phyloP scores from a whole-genome alignment of 2,797 vertebrate species.

The Myotis pilosus region DNA sequence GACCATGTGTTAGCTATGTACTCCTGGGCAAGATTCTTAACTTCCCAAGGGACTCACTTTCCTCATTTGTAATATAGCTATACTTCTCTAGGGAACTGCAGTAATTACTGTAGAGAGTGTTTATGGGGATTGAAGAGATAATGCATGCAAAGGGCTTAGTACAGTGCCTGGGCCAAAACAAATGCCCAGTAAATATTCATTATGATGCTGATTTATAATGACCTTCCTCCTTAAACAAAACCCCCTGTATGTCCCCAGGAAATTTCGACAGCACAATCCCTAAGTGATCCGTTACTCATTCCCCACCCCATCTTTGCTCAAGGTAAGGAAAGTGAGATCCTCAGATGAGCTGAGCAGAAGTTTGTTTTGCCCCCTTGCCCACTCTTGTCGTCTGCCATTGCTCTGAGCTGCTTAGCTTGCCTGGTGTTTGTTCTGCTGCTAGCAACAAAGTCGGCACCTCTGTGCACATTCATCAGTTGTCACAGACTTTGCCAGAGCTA shows the following conservation, averaged over 20 bases:
- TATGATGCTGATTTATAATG: neutral
- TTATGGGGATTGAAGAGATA: neutral
- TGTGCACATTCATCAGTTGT: neutral
- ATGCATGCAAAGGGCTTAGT: neutral
- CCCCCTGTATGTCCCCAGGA: neutral
- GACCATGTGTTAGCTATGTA: neutral
- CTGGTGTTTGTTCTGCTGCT: neutral
- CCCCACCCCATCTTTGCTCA: neutral
- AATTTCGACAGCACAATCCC: neutral
- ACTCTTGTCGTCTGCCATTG: neutral
- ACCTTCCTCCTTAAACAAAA: neutral
- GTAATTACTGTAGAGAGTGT: neutral
- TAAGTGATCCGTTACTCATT: neutral
- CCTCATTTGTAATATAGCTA: neutral
- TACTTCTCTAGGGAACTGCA: neutral
- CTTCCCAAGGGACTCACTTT: neutral
- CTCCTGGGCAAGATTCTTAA: neutral
- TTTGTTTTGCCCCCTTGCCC: neutral
- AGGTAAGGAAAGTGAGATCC: neutral
- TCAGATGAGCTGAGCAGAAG: neutral
- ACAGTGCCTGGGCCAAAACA: neutral
- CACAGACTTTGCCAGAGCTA: neutral
- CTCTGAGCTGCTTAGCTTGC: neutral
- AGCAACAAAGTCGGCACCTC: neutral
- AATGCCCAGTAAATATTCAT: neutral